Evolutionary conservation across 2,888 invertebrate genomes (phyloP).

Genomic region (Mythimna ferrago): DNA sequence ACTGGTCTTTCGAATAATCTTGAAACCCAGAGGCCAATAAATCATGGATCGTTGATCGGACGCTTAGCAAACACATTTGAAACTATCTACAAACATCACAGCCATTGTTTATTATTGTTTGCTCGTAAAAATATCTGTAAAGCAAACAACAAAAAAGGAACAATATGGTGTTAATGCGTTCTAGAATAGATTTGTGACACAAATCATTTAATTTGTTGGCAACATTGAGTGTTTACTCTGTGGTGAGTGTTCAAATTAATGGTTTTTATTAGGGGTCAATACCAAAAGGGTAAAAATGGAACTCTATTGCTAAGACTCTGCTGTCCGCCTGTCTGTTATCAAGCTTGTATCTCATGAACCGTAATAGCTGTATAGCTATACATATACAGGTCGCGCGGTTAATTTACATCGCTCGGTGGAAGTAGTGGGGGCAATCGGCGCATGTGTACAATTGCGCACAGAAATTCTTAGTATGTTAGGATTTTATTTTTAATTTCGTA

Average conservation of each 20-base stretch:
- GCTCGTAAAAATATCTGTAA: constrained; percentile 28
- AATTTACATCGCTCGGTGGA: too few species aligned
- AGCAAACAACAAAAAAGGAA: constrained; percentile 5
- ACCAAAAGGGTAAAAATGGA: too few species aligned
- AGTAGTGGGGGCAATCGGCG: too few species aligned
- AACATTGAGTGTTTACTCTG: constrained; percentile 26
- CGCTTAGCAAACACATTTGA: constrained; percentile 31
- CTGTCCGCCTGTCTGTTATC: too few species aligned
- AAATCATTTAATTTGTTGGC: constrained; percentile 44
- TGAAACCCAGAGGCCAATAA: constrained; percentile 8
- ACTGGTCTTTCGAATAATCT: too few species aligned
- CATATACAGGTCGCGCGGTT: too few species aligned
- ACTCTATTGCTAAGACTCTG: too few species aligned
- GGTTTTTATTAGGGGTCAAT: not conserved
- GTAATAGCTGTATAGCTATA: too few species aligned
- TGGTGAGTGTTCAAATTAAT: constrained; percentile 12
- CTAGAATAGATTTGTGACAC: constrained; percentile 17
- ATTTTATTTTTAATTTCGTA: too few species aligned
- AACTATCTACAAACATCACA: constrained; percentile 28
- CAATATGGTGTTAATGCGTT: not conserved
- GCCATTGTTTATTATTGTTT: constrained; percentile 37
- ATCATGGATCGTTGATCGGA: constrained; percentile 34
- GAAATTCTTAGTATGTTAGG: too few species aligned
- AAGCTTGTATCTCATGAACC: too few species aligned
- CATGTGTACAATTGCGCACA: too few species aligned